Evolutionary conservation across 2,888 invertebrate species (phyloP), one percentile per base, ranked within the genome.

Genomic region (Mesorhabditis belari): DNA sequence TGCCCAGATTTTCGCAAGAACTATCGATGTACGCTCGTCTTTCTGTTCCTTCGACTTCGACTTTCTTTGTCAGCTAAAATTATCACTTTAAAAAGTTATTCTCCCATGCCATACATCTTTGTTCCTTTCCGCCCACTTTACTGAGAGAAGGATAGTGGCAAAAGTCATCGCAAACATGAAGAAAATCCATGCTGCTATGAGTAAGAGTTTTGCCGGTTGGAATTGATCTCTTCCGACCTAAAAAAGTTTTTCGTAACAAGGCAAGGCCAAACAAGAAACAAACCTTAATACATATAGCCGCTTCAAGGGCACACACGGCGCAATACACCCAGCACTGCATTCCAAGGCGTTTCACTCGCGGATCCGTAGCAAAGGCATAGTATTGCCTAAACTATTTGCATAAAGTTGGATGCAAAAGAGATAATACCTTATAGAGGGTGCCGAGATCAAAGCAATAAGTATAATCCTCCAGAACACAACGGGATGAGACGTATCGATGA

Each of bases 261-360:
- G 12, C 5, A 51, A 21, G 5, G n/a, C n/a, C n/a, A n/a, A n/a
- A n/a, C n/a, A n/a, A n/a, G n/a, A n/a, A n/a, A 23, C 79, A 78
- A 64, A 80, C 79, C 55, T 79, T 79, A 25, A 79, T 70, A 58
- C 78, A 78, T 60, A 77, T 75, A 0, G 79, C 74, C 0, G 77
- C 73, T 59, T 79, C 79, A 17, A 79, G 62, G 17, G 74, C 71
- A 23, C 76, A 74, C 19, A 80, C 74, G 4, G 73, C 95, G 75
- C 92, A 83, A 82, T 94, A 96, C 6, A 98, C 93, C 96, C 96
- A 98, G 82, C 95, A 95, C 82, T 98, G 98, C 23, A 95, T 96
- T 52, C 98, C 98, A n/a, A 98, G 91, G 80, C 98, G 86, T 83
- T 93, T 95, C 83, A 95, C 95, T 59, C 90, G 87, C 3, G 95